These are phyloP conservation scores for Frankliniella fusca DNA, from an alignment of 2,888 invertebrate genomes.

Conservation along the genomic window DNA sequence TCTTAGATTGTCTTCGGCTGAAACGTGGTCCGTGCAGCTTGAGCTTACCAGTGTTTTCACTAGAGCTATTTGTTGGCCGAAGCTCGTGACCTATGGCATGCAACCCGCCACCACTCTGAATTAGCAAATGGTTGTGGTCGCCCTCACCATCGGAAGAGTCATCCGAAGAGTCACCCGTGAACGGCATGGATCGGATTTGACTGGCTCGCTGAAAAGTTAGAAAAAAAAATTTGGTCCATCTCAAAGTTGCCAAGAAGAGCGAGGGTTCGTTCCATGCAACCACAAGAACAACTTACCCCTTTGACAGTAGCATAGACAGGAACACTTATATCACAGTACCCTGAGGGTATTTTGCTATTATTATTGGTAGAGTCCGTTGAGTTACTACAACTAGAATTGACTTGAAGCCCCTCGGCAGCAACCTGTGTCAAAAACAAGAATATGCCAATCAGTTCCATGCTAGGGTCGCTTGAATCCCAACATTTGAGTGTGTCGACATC, in stretches of 20 bases:
- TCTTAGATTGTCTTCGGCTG: neutral
- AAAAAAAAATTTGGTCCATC: conserved; percentile 25
- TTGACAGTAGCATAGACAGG: conserved; percentile 95
- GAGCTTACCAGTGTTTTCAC: conserved; percentile 49
- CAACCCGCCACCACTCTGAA: conserved; percentile 44
- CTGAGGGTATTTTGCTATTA: conserved; percentile 55
- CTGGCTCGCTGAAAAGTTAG: conserved; percentile 68
- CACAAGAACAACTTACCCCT: conserved; percentile 59
- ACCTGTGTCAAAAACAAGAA: neutral
- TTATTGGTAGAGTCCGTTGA: conserved; percentile 41
- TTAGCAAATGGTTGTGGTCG: conserved; percentile 47
- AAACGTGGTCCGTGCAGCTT: neutral
- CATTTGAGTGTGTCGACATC: too few relatives aligned
- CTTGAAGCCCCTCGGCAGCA: conserved; percentile 45
- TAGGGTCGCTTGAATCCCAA: too few relatives aligned
- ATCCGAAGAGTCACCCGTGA: conserved; percentile 90
- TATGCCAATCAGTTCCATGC: too few relatives aligned
- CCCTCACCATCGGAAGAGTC: conserved; percentile 91
- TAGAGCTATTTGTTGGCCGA: conserved; percentile 51
- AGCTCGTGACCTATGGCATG: conserved; percentile 45
- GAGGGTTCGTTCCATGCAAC: neutral
- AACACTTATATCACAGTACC: conserved; percentile 85
- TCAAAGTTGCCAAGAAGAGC: neutral
- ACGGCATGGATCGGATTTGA: conserved; percentile 93
- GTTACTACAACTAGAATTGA: conserved; percentile 12